phyloP scores from a whole-genome alignment of 2,888 invertebrate species.

The Chymomyza procnemis region DNA sequence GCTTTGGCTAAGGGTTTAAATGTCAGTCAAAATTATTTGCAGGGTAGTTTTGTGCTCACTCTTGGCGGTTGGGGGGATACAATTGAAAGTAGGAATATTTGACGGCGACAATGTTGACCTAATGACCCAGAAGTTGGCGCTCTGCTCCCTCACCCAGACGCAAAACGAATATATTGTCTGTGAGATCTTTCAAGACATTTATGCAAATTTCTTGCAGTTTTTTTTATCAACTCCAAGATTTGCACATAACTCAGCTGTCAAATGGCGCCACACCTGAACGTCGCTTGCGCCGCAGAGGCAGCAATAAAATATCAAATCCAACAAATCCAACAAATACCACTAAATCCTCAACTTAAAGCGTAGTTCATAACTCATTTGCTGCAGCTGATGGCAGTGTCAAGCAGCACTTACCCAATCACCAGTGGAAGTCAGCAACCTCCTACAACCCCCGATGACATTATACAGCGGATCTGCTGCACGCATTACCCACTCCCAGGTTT shows the following conservation, averaged over 20 bases:
- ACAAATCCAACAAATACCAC: slow-evolving; percentile 50
- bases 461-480: not conserved
- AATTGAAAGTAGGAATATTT: not conserved
- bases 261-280: slow-evolving; percentile 9
- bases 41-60: slow-evolving; percentile 34
- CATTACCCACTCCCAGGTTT: slow-evolving; percentile 11
- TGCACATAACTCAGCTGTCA: slow-evolving; percentile 17
- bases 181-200: not conserved
- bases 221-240: slow-evolving; percentile 34
- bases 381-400: slow-evolving; percentile 9
- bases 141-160: not conserved
- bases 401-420: not conserved
- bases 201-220: slow-evolving; percentile 35
- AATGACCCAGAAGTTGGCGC: slow-evolving; percentile 53
- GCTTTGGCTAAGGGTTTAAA: slow-evolving; percentile 17
- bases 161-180: slow-evolving; percentile 1
- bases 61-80: not conserved
- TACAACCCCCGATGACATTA: not conserved
- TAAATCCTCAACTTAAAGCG: slow-evolving; percentile 50
- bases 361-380: slow-evolving; percentile 67
- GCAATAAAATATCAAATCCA: slow-evolving; percentile 45
- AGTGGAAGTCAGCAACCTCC: not conserved
- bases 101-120: slow-evolving; percentile 36
- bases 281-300: slow-evolving; percentile 4
- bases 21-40: slow-evolving; percentile 3